phyloP scores from a whole-genome alignment of 2,113 vertebrate genomes.

The Indri indri region DNA sequence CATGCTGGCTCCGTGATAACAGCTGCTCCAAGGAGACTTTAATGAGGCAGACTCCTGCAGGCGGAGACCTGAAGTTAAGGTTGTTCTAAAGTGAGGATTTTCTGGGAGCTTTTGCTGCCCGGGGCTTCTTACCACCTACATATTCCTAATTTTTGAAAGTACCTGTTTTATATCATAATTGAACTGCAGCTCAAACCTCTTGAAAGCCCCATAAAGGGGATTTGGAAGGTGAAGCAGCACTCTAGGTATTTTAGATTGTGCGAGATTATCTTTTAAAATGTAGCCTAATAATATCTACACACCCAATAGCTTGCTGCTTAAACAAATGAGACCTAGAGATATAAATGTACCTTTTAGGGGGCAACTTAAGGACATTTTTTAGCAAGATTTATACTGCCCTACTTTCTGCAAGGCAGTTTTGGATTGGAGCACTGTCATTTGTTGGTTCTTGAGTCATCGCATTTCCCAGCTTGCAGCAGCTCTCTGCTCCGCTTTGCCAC shows the following conservation, averaged over 20 bases:
- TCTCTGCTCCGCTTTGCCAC: neutral
- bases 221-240: neutral
- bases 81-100: neutral
- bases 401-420: neutral
- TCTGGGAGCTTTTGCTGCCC: neutral
- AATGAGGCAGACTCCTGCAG: neutral
- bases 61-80: neutral
- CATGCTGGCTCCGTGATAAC: neutral
- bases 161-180: constrained; percentile 15
- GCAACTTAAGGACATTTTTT: neutral
- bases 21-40: neutral
- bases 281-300: neutral
- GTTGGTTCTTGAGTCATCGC: neutral
- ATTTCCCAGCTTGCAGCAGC: neutral
- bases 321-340: neutral
- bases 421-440: neutral
- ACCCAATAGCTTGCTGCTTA: neutral
- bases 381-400: neutral
- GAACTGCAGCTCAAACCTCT: neutral
- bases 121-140: neutral
- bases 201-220: neutral
- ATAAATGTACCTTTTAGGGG: neutral
- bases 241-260: neutral
- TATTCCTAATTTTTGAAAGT: constrained; percentile 19
- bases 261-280: neutral